Conservation (phyloP, 2,888 invertebrate genomes). For the Sphaerophoria rueppellii region DNA sequence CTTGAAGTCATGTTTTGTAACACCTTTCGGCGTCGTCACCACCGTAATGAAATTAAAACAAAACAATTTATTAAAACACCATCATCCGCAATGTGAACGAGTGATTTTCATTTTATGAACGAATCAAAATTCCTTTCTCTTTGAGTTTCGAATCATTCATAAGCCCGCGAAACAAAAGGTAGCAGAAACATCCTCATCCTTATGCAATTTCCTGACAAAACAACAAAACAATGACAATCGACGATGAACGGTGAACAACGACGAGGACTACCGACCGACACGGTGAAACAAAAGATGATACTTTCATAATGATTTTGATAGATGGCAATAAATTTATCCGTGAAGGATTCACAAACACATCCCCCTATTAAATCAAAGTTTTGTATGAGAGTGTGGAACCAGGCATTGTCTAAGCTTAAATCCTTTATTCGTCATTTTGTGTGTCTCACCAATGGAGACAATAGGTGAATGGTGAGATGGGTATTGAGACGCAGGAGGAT, state of each 20-base stretch:
- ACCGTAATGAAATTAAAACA: constrained; percentile 41
- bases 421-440: constrained; percentile 10
- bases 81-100: constrained; percentile 32
- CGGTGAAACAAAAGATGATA: constrained; percentile 70
- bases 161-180: constrained; percentile 49
- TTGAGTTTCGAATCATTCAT: constrained; percentile 53
- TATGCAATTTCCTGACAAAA: constrained; percentile 15
- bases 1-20: constrained; percentile 5
- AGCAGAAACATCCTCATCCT: constrained; percentile 39
- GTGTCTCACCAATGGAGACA: constrained; percentile 45
- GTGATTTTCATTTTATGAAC: constrained; percentile 15
- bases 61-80: constrained; percentile 53
- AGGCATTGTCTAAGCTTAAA: constrained; percentile 21
- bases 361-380: constrained; percentile 29
- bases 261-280: background rate
- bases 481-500: constrained; percentile 22
- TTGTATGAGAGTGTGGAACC: background rate
- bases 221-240: background rate
- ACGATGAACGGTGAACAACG: background rate
- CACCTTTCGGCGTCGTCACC: constrained; percentile 30
- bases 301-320: constrained; percentile 73
- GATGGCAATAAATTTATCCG: constrained; percentile 65
- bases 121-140: constrained; percentile 49
- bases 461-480: constrained; percentile 31
- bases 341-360: constrained; percentile 51